Evolutionary conservation across 1,140 invertebrate genomes (phyloP).

Genomic region (Dolichoris vasculosae): DNA sequence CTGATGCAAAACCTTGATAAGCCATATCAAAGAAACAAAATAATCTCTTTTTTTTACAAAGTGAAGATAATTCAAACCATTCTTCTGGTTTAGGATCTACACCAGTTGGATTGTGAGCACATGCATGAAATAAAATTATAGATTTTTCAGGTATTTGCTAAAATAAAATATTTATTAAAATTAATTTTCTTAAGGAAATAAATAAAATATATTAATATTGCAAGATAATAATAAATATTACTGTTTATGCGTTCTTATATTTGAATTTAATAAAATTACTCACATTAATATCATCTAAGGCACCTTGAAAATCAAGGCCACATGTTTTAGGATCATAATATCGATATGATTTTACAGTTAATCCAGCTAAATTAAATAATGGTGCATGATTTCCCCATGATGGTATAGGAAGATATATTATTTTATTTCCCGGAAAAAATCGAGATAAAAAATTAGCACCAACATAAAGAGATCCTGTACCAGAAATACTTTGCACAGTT

Average conservation of each 20-base stretch:
- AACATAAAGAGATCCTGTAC: constrained; percentile 96
- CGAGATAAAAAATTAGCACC: constrained; percentile 92
- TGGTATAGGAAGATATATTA: constrained; percentile 94
- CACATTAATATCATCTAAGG: constrained; percentile 93
- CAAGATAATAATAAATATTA: background rate
- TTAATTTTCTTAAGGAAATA: background rate
- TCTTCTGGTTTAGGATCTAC: constrained; percentile 95
- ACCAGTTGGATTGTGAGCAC: constrained; percentile 99
- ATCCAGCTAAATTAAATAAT: constrained; percentile 92
- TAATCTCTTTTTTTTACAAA: constrained; percentile 88
- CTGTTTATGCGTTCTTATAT: no score
- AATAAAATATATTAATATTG: background rate
- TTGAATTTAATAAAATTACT: constrained; percentile 63
- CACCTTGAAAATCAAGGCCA: constrained; percentile 94
- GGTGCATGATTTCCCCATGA: constrained; percentile 99
- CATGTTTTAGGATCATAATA: constrained; percentile 98
- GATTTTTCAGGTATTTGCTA: constrained; percentile 95
- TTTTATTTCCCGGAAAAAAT: constrained; percentile 90
- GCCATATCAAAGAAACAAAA: constrained; percentile 99
- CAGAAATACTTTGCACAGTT: constrained; percentile 93
- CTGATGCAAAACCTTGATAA: constrained; percentile 97
- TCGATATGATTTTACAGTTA: constrained; percentile 92
- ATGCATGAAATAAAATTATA: constrained; percentile 96
- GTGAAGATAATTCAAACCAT: constrained; percentile 86
- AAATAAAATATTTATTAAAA: constrained; percentile 62